Conservation (phyloP, 2,888 invertebrate genomes). For the Dexiosoma caninum region DNA sequence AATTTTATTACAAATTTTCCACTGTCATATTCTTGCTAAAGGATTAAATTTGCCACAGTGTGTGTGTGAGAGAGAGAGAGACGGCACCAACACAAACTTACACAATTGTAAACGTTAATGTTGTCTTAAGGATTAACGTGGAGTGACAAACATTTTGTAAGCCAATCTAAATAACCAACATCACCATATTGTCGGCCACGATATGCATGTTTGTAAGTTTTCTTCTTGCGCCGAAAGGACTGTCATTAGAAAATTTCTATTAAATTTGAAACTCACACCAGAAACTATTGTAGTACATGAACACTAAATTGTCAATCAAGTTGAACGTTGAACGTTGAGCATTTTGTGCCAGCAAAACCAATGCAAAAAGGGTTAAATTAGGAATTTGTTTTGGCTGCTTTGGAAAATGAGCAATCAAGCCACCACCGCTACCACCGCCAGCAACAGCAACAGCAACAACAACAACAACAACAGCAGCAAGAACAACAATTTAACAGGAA, state of each 20-base stretch:
- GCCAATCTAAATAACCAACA: slow-evolving; percentile 44
- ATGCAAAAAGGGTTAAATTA: slow-evolving; percentile 55
- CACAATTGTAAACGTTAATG: slow-evolving; percentile 24
- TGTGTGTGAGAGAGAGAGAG: no score
- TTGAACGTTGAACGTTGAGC: slow-evolving; percentile 24
- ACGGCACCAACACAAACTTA: not conserved
- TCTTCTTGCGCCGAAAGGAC: slow-evolving; percentile 13
- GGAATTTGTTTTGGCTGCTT: slow-evolving; percentile 24
- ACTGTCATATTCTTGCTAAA: slow-evolving; percentile 48
- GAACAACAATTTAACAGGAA: not conserved
- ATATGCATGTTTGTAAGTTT: slow-evolving; percentile 12
- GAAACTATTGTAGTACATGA: no score
- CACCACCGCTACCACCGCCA: not conserved
- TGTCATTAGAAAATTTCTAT: slow-evolving; percentile 61
- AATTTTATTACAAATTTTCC: no score
- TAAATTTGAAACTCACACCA: slow-evolving; percentile 63
- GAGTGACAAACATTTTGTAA: slow-evolving; percentile 46
- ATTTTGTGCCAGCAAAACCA: slow-evolving; percentile 29
- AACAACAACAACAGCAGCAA: not conserved
- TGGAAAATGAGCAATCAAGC: slow-evolving; percentile 33
- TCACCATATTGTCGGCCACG: slow-evolving; percentile 56
- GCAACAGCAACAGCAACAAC: not conserved
- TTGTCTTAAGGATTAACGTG: slow-evolving; percentile 19
- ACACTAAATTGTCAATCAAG: slow-evolving; percentile 60
- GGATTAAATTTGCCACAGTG: slow-evolving; percentile 58